Conservation (phyloP, 92 coral and sea anemone genomes). For the Pocillopora meandrina region DNA sequence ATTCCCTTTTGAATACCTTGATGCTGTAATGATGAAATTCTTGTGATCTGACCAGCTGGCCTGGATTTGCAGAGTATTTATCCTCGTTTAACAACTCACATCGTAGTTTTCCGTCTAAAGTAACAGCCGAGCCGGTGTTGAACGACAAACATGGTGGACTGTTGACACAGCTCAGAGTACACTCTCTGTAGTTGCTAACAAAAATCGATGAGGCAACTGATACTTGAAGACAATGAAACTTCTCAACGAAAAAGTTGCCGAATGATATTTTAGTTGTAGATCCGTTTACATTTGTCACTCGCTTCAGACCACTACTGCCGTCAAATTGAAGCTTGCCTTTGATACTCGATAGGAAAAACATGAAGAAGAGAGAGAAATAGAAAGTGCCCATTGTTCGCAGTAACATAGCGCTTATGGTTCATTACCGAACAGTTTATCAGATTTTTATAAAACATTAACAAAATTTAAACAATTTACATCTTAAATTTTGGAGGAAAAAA, state of each 20-base stretch:
- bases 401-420: no score
- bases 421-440: no score
- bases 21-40: slow-evolving; percentile 18
- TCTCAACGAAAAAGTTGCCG: background rate
- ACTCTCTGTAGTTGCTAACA: slow-evolving; percentile 8
- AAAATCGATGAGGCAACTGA: background rate
- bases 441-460: no score
- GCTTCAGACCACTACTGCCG: background rate
- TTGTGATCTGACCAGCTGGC: slow-evolving; percentile 13
- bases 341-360: background rate
- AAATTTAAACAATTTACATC: no score
- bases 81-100: slow-evolving; percentile 27
- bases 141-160: slow-evolving; percentile 23
- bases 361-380: background rate
- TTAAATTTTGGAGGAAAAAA: no score
- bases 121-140: background rate
- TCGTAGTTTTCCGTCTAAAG: background rate
- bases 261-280: background rate
- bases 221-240: slow-evolving; percentile 10
- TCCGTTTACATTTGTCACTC: background rate
- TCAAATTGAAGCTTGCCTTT: background rate
- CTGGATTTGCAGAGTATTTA: slow-evolving; percentile 1
- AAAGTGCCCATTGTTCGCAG: background rate
- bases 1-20: background rate
- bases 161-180: slow-evolving; percentile 26